Percentiles rank a stretch among this genome's conserved stretches.
Conservation (phyloP, 2,113 vertebrate genomes). For the Oceanodroma tethys region DNA sequence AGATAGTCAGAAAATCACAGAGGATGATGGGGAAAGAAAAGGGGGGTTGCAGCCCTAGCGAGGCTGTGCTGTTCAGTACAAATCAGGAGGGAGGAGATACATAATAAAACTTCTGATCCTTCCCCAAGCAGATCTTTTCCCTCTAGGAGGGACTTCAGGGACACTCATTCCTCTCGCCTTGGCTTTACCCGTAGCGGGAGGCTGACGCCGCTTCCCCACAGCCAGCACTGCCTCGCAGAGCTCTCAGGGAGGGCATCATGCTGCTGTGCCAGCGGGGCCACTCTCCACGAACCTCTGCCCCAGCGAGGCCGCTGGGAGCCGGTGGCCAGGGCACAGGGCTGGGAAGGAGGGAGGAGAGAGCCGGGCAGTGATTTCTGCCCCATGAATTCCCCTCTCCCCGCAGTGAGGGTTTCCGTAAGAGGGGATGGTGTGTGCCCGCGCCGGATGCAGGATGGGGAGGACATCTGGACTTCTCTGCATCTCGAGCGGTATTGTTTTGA, state of each 20-base stretch:
- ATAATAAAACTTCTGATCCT: background rate
- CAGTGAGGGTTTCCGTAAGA: background rate
- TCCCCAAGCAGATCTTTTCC: background rate
- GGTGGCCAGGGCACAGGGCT: background rate
- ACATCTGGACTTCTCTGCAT: background rate
- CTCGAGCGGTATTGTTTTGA: background rate
- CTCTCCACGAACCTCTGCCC: background rate
- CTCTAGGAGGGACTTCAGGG: background rate
- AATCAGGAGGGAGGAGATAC: background rate
- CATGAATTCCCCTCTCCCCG: background rate
- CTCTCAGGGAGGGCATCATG: background rate
- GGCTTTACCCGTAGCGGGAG: background rate
- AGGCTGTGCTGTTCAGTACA: fast-evolving
- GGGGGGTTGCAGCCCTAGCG: fast-evolving
- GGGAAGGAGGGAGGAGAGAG: background rate
- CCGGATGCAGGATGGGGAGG: background rate
- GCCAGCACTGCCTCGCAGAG: fast-evolving
- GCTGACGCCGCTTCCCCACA: background rate
- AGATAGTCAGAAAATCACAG: background rate
- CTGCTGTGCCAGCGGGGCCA: background rate
- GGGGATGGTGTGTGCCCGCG: fast-evolving
- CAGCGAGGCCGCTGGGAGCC: background rate
- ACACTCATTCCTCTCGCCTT: background rate
- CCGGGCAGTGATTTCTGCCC: background rate
- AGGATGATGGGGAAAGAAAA: background rate